Base-by-base conservation (phyloP, 2,888 invertebrate genomes). In the Iselma pallidipennis region DNA sequence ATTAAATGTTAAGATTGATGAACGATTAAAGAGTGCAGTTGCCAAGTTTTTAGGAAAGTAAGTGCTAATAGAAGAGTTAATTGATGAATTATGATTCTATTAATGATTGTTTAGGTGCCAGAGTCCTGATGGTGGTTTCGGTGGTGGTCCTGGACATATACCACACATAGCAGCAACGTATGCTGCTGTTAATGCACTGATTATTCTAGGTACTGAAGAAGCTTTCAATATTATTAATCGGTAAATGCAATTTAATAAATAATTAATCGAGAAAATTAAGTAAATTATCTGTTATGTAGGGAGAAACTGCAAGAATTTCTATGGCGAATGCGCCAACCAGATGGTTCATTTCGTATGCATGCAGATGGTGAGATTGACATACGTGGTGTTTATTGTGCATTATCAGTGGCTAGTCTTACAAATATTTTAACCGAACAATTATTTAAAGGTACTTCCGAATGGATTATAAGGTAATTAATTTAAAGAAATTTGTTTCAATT, bases 151-250 rank as follows among this genome's bases (percentile, higher is more conserved):
- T 0, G 89, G 91, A 0, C 98, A 99, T 80, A 84, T 87, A 74
- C 86, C 98, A 19, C 99, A 99, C 83, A 85, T 99, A 61, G 99
- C 99, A 1, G 91, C 98, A 3, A 99, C 98, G 0, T 99, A 98
- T 83, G 98, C 98, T 50, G 97, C 98, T 64, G 90, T 99, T 0
- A 96, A 95, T 85, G 91, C 96, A 25, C 83, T 99, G 5, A 92
- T 94, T 76, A 94, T 93, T 60, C 89, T 99, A 70, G 95, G 95
- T 55, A 85, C 85, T 19, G 76, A 80, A 68, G 91, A 92, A 80
- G 96, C 98, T 1, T 94, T 92, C 76, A 84, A 89, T 68, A 88
- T 92, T n/a, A 93, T 99, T 65, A 87, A 99, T 80, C 89, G 95
- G 88, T 87, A 78, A 69, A 5, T 33, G 14, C 19, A 55, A 49